Conservation (phyloP, 2,797 vertebrate genomes). For the Tiaroga cobitis region DNA sequence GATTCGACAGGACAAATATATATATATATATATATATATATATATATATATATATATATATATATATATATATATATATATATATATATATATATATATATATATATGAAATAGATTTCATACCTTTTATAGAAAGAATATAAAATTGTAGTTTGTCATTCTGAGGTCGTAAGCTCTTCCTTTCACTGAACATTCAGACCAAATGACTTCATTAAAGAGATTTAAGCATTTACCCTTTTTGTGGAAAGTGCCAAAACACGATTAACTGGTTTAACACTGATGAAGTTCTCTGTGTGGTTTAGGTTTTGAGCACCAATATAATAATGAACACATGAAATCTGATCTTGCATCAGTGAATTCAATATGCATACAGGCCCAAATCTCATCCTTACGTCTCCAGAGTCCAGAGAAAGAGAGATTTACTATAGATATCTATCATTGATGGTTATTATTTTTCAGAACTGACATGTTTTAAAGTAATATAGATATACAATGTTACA, state of each 20-base stretch:
- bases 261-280: neutral
- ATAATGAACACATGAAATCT: conserved; percentile 22
- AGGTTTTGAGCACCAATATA: neutral
- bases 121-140: neutral
- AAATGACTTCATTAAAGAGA: neutral
- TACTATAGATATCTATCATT: conserved; percentile 51
- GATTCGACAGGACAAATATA: too few species aligned
- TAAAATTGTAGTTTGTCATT: neutral
- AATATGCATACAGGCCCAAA: conserved; percentile 14
- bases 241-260: neutral
- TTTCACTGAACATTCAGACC: neutral
- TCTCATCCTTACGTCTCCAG: neutral
- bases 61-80: too few species aligned
- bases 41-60: too few species aligned
- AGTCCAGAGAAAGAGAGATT: conserved; percentile 34
- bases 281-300: neutral
- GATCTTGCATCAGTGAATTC: conserved; percentile 23
- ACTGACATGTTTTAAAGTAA: conserved; percentile 77
- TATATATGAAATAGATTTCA: neutral
- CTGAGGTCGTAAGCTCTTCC: neutral
- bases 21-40: too few species aligned
- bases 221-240: neutral
- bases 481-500: conserved; percentile 69
- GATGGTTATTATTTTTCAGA: conserved; percentile 74
- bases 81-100: too few species aligned